Evolutionary conservation across 2,888 invertebrate genomes (phyloP), one percentile per base, ranked within the genome.

Genomic region (Baccha elongata): DNA sequence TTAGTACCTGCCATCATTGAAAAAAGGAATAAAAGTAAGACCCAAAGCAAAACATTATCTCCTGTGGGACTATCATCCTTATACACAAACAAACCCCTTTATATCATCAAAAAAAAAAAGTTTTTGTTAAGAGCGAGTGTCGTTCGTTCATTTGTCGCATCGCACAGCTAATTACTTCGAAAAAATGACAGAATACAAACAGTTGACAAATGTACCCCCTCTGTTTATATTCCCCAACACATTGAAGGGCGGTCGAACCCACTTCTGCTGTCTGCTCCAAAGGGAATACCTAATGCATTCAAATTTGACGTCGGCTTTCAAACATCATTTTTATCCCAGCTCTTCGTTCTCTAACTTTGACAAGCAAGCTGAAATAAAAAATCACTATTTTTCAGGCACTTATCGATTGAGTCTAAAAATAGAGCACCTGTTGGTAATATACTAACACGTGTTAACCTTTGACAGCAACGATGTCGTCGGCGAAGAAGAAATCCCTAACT

Each of bases 351-450:
- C 64, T 8, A 42, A 23, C n/a, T 29, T 69, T 71, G 75, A 81
- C 69, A 71, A 71, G 64, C 50, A 44, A 29, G 44, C 5, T 53
- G 44, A 37, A 46, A 32, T 29, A 48, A 64, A 71, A 52, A 65
- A 26, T 17, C 23, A 62, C 72, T 37, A 65, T 29, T 58, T 42
- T 42, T 29, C 52, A 10, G 19, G 42, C 58, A 60, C 15, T 60
- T 42, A 26, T 29, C 13, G 11, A 55, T 13, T 44, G 32, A 8
- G 19, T 35, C 75, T 76, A 81, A 81, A 76, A 76, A 81, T 81
- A 76, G 76, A 46, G 21, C 81, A 81, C 81, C 76, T 81, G 81
- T 81, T 81, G 71, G 71, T 23, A 62, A 74, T 80, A 74, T 21
- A 44, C 69, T 40, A 26, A 67, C 53, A 52, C 32, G 68, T 44